Percentiles rank a stretch among this genome's conserved stretches.
These are phyloP conservation scores for Halcyon leucocephala DNA, from an alignment of 2,797 vertebrate species.

Conservation along the genomic window DNA sequence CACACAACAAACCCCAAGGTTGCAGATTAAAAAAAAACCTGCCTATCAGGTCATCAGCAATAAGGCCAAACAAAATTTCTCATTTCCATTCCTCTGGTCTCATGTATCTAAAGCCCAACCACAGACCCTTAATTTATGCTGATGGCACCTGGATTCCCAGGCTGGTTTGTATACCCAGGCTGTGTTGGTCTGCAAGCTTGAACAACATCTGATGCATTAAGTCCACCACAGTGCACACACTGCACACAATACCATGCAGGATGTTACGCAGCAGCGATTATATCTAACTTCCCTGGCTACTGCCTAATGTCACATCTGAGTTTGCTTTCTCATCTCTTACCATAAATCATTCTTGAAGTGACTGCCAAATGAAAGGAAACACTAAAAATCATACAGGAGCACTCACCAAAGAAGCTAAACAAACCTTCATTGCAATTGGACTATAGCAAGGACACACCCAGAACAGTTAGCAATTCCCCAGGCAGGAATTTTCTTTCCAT, in stretches of 20 bases:
- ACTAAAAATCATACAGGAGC: not conserved
- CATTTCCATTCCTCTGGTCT: not conserved
- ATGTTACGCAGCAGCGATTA: not conserved
- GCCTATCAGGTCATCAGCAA: not conserved
- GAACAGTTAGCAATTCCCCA: not conserved
- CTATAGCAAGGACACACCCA: not conserved
- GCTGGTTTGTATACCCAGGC: not conserved
- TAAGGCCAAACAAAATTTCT: not conserved
- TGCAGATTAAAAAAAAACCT: not conserved
- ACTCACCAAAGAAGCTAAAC: not conserved
- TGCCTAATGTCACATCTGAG: not conserved
- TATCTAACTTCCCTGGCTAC: not conserved
- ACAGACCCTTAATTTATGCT: not conserved
- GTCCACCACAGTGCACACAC: rapidly evolving
- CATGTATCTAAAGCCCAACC: not conserved
- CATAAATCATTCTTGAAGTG: not conserved
- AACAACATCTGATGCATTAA: not conserved
- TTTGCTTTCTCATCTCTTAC: not conserved
- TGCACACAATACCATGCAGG: not conserved
- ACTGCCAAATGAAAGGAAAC: not conserved
- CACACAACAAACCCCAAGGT: not conserved
- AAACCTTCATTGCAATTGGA: not conserved
- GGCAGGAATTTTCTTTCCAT: not conserved
- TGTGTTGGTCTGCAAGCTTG: not conserved
- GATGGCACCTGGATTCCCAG: not conserved